Conservation (phyloP, 2,797 vertebrate species). For the Staurois parvus region DNA sequence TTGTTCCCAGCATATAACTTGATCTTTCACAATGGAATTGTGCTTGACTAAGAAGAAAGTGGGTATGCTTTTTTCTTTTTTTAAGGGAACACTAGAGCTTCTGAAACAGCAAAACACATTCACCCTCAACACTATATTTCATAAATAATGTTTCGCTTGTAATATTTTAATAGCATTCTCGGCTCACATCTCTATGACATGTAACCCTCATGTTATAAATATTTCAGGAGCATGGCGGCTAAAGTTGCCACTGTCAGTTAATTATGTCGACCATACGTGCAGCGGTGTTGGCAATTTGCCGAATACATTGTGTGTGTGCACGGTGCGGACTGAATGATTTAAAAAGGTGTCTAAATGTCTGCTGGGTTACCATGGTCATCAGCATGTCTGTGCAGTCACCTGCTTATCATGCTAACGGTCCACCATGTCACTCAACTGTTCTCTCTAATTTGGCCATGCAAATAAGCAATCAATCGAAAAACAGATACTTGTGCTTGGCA, state of each 20-base stretch:
- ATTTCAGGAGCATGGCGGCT: neutral
- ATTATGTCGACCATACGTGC: neutral
- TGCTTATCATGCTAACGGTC: constrained; percentile 5
- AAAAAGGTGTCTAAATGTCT: neutral
- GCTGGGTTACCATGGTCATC: neutral
- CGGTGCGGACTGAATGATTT: neutral
- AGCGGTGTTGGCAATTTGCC: neutral
- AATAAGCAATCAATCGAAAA: neutral
- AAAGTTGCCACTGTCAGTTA: neutral
- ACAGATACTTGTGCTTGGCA: neutral
- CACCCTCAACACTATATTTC: neutral
- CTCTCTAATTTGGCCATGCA: neutral
- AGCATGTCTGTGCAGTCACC: neutral
- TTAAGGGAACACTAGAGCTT: neutral
- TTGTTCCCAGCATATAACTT: neutral
- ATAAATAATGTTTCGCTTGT: neutral
- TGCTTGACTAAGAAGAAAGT: neutral
- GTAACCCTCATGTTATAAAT: neutral
- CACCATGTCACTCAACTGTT: neutral
- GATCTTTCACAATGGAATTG: neutral
- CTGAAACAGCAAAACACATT: neutral
- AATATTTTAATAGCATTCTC: neutral
- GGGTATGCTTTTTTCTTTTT: neutral
- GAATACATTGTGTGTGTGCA: neutral
- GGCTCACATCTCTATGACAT: neutral